Evolutionary conservation across 1,140 invertebrate genomes (phyloP).

Genomic region (Orius insidiosus): DNA sequence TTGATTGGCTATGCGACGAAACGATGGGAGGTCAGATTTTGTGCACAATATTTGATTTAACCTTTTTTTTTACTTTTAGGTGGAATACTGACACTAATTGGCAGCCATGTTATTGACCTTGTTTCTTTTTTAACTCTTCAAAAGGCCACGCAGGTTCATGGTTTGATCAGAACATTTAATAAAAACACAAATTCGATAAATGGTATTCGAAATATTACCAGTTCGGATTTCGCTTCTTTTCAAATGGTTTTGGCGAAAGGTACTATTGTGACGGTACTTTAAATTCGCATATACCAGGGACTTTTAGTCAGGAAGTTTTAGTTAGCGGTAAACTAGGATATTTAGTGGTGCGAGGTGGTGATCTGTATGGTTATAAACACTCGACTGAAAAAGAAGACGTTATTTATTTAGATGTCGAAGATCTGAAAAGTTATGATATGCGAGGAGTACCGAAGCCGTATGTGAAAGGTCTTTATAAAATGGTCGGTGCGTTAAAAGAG

Average conservation of each 20-base stretch:
- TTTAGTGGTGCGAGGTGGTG: constrained; percentile 55
- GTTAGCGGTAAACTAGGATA: constrained; percentile 59
- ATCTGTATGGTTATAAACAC: constrained; percentile 45
- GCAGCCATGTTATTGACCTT: constrained; percentile 86
- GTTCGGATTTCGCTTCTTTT: constrained; percentile 88
- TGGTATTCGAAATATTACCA: constrained; percentile 81
- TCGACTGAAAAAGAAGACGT: constrained; percentile 47
- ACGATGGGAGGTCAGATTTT: constrained; percentile 50
- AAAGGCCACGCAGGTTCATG: constrained; percentile 69
- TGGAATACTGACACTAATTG: constrained; percentile 82
- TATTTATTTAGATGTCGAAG: constrained; percentile 67
- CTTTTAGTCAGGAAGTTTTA: constrained; percentile 53
- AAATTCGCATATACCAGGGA: constrained; percentile 56
- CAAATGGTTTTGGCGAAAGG: constrained; percentile 83
- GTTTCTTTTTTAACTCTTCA: constrained; percentile 69
- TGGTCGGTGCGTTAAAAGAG: constrained; percentile 77
- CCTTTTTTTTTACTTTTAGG: constrained; percentile 30
- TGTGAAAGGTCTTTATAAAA: constrained; percentile 75
- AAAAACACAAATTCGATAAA: constrained; percentile 72
- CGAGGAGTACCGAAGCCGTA: constrained; percentile 64
- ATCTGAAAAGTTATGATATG: constrained; percentile 34
- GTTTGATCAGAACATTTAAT: constrained; percentile 75
- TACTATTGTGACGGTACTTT: constrained; percentile 66
- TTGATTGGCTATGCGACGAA: constrained; percentile 93
- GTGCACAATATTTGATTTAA: too few species aligned